phyloP scores from a whole-genome alignment of 2,113 vertebrate species.

The Todiramphus chloris region DNA sequence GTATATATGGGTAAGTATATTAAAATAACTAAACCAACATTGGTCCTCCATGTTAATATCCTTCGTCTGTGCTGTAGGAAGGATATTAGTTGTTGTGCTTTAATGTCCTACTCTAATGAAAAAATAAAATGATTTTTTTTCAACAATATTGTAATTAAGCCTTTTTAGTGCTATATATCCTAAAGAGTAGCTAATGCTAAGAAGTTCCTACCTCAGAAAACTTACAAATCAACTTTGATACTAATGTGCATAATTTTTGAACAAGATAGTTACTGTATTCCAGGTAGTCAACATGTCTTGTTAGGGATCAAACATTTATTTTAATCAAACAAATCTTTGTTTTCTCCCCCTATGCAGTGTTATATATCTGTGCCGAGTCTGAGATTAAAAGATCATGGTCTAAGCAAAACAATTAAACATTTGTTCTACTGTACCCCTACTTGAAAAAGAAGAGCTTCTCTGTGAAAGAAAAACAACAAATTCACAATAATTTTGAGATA shows the following conservation, averaged over 20 bases:
- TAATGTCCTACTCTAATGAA: background rate
- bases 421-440: background rate
- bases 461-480: background rate
- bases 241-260: background rate
- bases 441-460: conserved; percentile 14
- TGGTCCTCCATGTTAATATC: background rate
- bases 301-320: conserved; percentile 30
- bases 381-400: conserved; percentile 51
- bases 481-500: conserved; percentile 16
- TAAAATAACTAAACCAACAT: background rate
- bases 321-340: conserved; percentile 45
- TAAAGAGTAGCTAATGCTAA: background rate
- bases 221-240: background rate
- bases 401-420: conserved; percentile 8
- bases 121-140: background rate
- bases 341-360: conserved; percentile 24
- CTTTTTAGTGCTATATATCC: background rate
- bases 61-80: background rate
- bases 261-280: conserved; percentile 31
- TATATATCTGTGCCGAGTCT: background rate
- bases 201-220: background rate
- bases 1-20: background rate
- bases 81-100: background rate
- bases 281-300: background rate
- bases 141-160: background rate